Evolutionary conservation across 1,140 invertebrate species (phyloP).

Genomic region (Aphis craccivora): DNA sequence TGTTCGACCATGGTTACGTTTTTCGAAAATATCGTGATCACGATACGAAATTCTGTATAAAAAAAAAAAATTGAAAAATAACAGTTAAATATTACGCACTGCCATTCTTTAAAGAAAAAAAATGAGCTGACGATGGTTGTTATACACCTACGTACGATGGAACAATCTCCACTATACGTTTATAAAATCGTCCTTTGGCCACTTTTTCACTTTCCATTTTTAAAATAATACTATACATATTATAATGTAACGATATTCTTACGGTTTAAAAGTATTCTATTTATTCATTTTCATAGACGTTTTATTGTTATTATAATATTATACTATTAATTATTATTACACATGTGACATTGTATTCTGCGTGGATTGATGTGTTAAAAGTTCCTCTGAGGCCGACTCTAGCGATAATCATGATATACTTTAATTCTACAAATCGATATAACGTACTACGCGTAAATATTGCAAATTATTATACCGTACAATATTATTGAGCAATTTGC

Average conservation of each 20-base stretch:
- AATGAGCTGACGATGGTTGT: background rate
- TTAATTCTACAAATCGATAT: background rate
- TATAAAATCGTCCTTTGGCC: background rate
- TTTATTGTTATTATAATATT: slow-evolving; percentile 3
- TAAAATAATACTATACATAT: slow-evolving; percentile 5
- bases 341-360: background rate
- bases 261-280: background rate
- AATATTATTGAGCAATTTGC: background rate
- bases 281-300: slow-evolving; percentile 12
- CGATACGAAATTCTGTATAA: background rate
- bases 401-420: background rate
- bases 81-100: slow-evolving; percentile 35
- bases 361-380: background rate
- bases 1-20: too few species aligned
- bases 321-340: background rate
- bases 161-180: background rate
- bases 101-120: background rate
- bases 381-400: background rate
- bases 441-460: background rate
- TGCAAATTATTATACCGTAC: background rate
- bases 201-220: slow-evolving; percentile 6
- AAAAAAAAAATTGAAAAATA: background rate
- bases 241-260: background rate
- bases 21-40: background rate
- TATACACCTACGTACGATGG: background rate